These are phyloP conservation scores for Plagodis dolabraria DNA, from an alignment of 2,888 invertebrate species.

Conservation along the genomic window DNA sequence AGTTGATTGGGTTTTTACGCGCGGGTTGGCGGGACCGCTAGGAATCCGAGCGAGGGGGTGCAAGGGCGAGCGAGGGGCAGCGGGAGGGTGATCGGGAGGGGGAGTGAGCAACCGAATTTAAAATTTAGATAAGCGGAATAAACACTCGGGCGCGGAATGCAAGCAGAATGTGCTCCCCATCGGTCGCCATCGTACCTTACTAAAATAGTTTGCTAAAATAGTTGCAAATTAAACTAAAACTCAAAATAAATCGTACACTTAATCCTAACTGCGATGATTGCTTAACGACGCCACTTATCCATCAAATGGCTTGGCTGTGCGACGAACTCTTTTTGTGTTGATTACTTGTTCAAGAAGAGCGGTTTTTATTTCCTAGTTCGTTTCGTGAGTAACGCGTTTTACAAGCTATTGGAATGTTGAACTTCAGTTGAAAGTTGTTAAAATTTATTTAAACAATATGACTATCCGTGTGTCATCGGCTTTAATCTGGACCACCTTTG, in stretches of 20 bases:
- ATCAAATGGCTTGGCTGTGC: no score
- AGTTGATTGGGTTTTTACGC: conserved; percentile 77
- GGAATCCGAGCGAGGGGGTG: conserved; percentile 50
- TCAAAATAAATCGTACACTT: neutral
- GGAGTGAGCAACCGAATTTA: conserved; percentile 58
- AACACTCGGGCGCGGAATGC: conserved; percentile 60
- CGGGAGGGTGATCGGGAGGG: conserved; percentile 3
- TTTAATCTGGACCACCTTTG: neutral
- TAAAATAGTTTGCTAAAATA: neutral
- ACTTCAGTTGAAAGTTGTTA: no score
- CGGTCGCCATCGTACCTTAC: no score
- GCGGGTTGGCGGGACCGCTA: conserved; percentile 68
- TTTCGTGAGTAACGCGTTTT: no score
- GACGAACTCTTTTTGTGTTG: no score
- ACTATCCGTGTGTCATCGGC: no score
- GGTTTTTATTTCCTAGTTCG: no score
- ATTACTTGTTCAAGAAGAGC: no score
- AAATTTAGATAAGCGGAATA: conserved; percentile 82
- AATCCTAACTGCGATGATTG: neutral
- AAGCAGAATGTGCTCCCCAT: conserved; percentile 22
- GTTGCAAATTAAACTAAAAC: neutral
- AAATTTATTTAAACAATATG: no score
- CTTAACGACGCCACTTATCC: no score
- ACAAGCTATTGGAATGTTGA: no score
- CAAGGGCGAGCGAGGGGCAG: neutral